Evolutionary conservation across 2,113 vertebrate species (phyloP).

Genomic region (Tachycineta bicolor): DNA sequence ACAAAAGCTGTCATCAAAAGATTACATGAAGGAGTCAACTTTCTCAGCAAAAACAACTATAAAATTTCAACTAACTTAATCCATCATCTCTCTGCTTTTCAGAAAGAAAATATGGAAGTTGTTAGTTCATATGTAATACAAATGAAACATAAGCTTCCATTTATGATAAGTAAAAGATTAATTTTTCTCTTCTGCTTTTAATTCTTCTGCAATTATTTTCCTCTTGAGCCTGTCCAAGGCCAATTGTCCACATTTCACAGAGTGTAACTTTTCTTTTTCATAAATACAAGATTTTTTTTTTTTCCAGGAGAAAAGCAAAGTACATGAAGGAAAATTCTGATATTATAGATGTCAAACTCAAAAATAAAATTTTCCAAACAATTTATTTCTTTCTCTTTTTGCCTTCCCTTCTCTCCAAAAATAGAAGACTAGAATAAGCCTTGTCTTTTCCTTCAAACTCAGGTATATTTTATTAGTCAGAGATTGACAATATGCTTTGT

Average conservation of each 20-base stretch:
- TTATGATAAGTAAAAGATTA: not conserved
- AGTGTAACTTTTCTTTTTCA: not conserved
- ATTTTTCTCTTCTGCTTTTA: constrained; percentile 32
- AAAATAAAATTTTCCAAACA: not conserved
- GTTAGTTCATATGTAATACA: not conserved
- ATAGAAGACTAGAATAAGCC: not conserved
- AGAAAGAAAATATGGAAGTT: constrained; percentile 17
- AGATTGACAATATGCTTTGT: not conserved
- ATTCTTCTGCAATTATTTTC: not conserved
- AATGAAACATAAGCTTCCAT: not conserved
- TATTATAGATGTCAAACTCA: not conserved
- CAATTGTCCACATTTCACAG: not conserved
- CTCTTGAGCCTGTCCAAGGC: not conserved
- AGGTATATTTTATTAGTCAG: not conserved
- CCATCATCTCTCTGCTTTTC: not conserved
- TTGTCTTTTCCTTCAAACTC: not conserved
- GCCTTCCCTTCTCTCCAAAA: fast-evolving
- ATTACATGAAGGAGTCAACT: not conserved
- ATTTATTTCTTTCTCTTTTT: not conserved
- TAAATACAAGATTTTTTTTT: not conserved
- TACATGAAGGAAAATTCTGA: not conserved
- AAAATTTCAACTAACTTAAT: not conserved
- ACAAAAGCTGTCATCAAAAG: not conserved
- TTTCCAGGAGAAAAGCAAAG: not conserved
- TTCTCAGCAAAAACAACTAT: not conserved